Conservation (phyloP, 2,797 vertebrate species). For the Parotocinclus haroldoi region DNA sequence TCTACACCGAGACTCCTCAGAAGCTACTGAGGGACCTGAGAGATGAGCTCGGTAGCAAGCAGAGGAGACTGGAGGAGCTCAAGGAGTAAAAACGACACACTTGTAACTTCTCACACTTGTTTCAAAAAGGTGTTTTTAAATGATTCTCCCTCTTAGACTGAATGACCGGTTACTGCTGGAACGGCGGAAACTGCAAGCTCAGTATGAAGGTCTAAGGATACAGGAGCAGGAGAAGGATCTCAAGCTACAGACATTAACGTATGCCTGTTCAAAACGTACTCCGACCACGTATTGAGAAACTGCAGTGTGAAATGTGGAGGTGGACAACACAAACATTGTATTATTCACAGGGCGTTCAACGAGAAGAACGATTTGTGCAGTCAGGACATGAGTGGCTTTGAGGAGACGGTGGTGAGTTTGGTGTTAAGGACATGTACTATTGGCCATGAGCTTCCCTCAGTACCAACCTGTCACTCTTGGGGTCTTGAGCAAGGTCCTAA, state of each 20-base stretch:
- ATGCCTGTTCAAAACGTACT: constrained; percentile 46
- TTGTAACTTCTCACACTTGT: no score
- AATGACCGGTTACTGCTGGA: constrained; percentile 87
- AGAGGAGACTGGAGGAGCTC: constrained; percentile 86
- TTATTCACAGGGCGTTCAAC: constrained; percentile 73
- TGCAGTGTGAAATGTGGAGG: neutral
- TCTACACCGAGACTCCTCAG: constrained; percentile 80
- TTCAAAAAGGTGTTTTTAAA: no score
- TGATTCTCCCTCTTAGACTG: constrained; percentile 62
- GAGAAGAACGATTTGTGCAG: constrained; percentile 84
- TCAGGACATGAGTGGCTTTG: constrained; percentile 86
- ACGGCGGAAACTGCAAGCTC: constrained; percentile 78
- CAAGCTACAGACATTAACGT: constrained; percentile 83
- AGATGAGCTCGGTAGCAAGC: constrained; percentile 87
- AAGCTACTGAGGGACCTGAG: constrained; percentile 85
- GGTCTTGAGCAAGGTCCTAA: no score
- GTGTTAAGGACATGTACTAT: no score
- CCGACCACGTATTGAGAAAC: no score
- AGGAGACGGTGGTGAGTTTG: constrained; percentile 86
- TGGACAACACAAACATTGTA: neutral
- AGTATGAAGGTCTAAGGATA: constrained; percentile 82
- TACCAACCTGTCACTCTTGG: no score
- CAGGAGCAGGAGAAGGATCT: constrained; percentile 84
- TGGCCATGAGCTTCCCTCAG: no score
- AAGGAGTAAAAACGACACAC: constrained; percentile 71